Evolutionary conservation across 1,140 invertebrate species (phyloP), one percentile per base, ranked within the genome.

Genomic region (Panagrolaimus sp.): DNA sequence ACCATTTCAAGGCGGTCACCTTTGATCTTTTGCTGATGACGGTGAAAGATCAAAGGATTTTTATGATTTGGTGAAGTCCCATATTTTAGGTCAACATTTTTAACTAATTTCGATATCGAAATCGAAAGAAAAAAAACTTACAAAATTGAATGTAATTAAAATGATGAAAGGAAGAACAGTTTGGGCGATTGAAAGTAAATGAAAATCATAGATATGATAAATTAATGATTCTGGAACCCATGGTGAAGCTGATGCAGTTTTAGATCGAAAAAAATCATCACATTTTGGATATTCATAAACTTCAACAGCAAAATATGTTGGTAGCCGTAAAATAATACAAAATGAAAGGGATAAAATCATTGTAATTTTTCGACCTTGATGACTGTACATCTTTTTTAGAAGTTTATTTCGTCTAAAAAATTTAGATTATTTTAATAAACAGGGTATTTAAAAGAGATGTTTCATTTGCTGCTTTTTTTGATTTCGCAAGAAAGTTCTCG

Each of bases 81-180:
- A 24, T n/a, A 52, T 21, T 52, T 24, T 52, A 24, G 48, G 48
- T 24, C 48, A 24, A 21, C 48, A 58, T 58, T 58, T 58, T 52
- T 24, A 24, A 52, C 26, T n/a, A 24, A 4, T 6, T 6, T 43
- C 48, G 43, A 46, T 45, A 21, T 66, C 10, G 58, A 68, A 71
- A 28, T 63, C 52, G n/a, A 24, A 0, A 52, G 26, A 52, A 7
- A 21, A 44, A 48, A 17, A 48, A 38, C 67, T 48, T 24, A 80
- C 80, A 70, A 80, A 55, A 69, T 80, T 80, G 28, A 80, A 70
- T 38, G 71, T 67, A n/a, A 80, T 46, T 21, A 80, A 63, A 1
- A 80, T 62, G 62, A 80, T 52, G 64, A 80, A 80, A 43, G 79
- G 79, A 64, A 80, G 48, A 47, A 80, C 63, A 21, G 79, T 80